phyloP scores from a whole-genome alignment of 2,113 vertebrate species.

The Pogona vitticeps region DNA sequence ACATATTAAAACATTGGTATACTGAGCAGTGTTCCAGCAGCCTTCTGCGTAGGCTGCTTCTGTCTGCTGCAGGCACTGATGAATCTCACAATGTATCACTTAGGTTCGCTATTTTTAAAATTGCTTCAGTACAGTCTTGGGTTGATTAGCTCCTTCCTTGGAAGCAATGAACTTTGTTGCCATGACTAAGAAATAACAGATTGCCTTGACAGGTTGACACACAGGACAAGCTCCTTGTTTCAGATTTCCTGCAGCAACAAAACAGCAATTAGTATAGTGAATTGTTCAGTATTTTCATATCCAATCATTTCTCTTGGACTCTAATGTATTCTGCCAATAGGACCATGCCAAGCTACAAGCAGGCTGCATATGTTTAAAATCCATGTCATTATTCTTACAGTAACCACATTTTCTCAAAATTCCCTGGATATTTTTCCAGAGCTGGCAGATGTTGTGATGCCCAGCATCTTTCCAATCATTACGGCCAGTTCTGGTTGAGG shows the following conservation, averaged over 20 bases:
- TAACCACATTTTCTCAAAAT: background rate
- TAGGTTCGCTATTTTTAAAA: slow-evolving; percentile 74
- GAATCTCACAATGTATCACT: slow-evolving; percentile 66
- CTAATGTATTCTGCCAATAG: background rate
- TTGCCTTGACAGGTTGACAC: slow-evolving; percentile 22
- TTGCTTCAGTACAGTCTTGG: slow-evolving; percentile 69
- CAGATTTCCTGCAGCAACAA: slow-evolving; percentile 35
- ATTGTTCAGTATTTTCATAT: background rate
- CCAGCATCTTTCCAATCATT: too few species aligned
- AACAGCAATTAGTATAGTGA: slow-evolving; percentile 36
- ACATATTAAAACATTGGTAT: slow-evolving; percentile 46
- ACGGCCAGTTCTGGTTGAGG: too few species aligned
- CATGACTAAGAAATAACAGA: slow-evolving; percentile 64
- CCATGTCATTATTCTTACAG: background rate
- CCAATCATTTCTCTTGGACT: background rate
- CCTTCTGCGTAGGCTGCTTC: slow-evolving; percentile 49
- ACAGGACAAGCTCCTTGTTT: slow-evolving; percentile 35
- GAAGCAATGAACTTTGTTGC: slow-evolving; percentile 61
- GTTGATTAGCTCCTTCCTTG: slow-evolving; percentile 75
- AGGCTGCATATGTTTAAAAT: background rate
- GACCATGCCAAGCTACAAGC: background rate
- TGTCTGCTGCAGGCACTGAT: slow-evolving; percentile 46
- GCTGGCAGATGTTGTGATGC: background rate
- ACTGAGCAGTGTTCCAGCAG: slow-evolving; percentile 41
- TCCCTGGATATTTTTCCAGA: background rate